Conservation (phyloP, 1,140 invertebrate genomes). For the Saccostrea glomerata region DNA sequence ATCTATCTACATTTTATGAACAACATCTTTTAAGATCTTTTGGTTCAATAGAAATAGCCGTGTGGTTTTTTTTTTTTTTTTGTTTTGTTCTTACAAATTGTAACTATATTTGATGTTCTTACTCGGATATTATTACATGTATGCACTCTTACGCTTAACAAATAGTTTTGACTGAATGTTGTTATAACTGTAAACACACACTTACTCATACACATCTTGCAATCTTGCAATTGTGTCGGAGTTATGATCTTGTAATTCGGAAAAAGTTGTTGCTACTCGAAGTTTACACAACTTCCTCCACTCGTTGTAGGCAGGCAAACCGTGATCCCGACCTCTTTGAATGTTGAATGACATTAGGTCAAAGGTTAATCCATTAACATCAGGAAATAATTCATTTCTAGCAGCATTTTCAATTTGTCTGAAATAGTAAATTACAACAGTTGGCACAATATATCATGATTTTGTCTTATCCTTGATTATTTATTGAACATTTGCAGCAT, state of each 20-base stretch:
- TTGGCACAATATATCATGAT: too few species aligned
- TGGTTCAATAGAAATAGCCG: too few species aligned
- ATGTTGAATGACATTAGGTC: constrained; percentile 82
- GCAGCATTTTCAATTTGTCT: constrained; percentile 43
- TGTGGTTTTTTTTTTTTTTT: too few species aligned
- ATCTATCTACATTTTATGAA: too few species aligned
- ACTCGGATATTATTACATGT: background rate
- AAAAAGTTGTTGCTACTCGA: background rate
- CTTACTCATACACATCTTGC: background rate
- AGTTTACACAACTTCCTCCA: constrained; percentile 51
- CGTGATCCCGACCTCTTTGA: constrained; percentile 90
- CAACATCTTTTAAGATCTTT: too few species aligned
- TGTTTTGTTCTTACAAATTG: too few species aligned
- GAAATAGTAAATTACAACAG: background rate
- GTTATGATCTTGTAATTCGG: background rate
- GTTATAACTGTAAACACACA: background rate
- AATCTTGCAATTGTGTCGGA: background rate
- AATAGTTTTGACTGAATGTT: too few species aligned
- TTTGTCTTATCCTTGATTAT: too few species aligned
- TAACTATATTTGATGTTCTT: background rate
- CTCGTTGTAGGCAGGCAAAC: constrained; percentile 82
- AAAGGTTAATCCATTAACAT: background rate
- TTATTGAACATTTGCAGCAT: too few species aligned
- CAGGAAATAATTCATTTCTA: background rate
- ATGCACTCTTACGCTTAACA: too few species aligned